Evolutionary conservation across 2,797 vertebrate genomes (phyloP), one percentile per base, ranked within the genome.

Genomic region (Heterohyrax brucei): DNA sequence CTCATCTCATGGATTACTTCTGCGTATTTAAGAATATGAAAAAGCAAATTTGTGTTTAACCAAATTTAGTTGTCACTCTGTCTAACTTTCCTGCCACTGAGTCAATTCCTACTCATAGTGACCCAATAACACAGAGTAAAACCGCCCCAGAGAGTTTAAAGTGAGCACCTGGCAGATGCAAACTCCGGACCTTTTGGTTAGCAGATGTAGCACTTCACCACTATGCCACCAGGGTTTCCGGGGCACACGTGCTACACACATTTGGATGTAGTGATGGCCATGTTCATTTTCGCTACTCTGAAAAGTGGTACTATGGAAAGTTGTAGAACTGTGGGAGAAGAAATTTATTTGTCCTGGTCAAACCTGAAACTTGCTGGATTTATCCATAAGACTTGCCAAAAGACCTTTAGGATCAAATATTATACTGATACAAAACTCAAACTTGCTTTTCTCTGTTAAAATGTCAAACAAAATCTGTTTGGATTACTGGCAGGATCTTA

Each of bases 1-100:
- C 53, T 56, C 3, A 16, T 12, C 53, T 56, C 53, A 56, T 56
- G 53, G 53, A 10, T 56, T 78, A 86, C 24, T 72, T 94, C 53
- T 73, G 77, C 24, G 75, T 89, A 53, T 75, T 92, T 95, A 82
- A 92, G 66, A 30, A 70, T 92, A 75, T 91, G n/a, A 94, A 79
- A 96, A 83, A 83, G 19, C 1, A 68, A 76, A 80, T 77, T 75
- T 50, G 16, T 94, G 21, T 83, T 94, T 83, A 81, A 82, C 7
- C n/a, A 94, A 56, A 56, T 56, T 16, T 14, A 56, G 18, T 56
- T 16, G 18, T 16, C 18, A 16, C 18, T 16, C 12, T 68, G 91
- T 82, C n/a, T 82, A 89, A 66, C 19, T 93, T 80, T 90, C 75
- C 39, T 39, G 39, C 39, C 39, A 39, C 39, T 39, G 39, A 39